These are phyloP conservation scores for Dryococelus australis DNA, from an alignment of 2,888 invertebrate species.

Conservation along the genomic window DNA sequence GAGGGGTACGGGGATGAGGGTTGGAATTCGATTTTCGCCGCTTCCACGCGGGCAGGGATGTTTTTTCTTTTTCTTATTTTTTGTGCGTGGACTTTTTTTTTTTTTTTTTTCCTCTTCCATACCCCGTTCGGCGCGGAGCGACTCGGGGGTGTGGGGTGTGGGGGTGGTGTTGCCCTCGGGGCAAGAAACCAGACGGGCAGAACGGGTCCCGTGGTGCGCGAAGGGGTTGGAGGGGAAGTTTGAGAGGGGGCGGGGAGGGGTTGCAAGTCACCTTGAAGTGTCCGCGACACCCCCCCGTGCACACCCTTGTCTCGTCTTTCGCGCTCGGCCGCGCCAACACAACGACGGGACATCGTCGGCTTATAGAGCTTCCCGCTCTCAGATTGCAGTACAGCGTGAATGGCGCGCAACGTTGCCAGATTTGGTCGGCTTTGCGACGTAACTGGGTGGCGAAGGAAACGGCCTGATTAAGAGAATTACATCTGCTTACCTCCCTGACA, in stretches of 20 bases:
- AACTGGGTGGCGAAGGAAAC: no score
- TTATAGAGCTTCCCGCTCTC: no score
- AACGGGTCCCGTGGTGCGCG: not conserved
- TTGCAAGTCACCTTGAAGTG: slow-evolving; percentile 16
- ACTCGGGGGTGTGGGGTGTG: not conserved
- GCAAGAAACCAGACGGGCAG: not conserved
- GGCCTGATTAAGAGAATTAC: no score
- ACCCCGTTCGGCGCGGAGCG: not conserved
- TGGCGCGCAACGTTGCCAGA: no score
- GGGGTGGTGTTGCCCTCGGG: not conserved
- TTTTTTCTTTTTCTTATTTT: not conserved
- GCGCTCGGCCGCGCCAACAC: not conserved
- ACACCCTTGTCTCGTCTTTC: not conserved
- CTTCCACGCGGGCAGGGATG: not conserved
- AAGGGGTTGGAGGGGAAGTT: no score
- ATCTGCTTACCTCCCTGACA: no score
- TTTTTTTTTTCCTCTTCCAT: no score
- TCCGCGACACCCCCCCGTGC: slow-evolving; percentile 2
- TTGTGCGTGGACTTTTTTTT: not conserved
- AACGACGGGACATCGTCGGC: no score
- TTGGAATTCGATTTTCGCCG: slow-evolving; percentile 16
- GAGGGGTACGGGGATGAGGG: not conserved
- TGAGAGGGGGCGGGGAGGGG: not conserved
- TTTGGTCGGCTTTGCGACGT: no score
- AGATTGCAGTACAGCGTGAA: no score